Base-by-base conservation (phyloP, 1,140 invertebrate species). In the Metaphire vulgaris region DNA sequence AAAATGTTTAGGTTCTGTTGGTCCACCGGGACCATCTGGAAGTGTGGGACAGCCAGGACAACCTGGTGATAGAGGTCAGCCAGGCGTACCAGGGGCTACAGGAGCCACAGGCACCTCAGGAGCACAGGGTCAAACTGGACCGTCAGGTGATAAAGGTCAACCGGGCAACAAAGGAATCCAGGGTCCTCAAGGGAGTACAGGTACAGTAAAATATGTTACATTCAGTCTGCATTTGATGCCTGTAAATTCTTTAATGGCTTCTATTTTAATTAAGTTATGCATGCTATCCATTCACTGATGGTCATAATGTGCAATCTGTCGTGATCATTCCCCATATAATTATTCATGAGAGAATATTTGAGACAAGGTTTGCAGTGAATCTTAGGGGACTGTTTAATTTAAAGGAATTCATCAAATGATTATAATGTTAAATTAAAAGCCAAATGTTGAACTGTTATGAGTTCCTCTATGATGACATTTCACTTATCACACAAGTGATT, bases 71-170 rank as follows among this genome's bases (percentile, higher is more conserved):
- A 72, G 71, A 72, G 71, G 71, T n/a, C 71, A 72, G 26, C 33
- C 71, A n/a, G 71, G 71, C 16, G 26, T n/a, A 1, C 71, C 29
- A 15, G 71, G 71, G 15, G 28, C 31, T 72, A 26, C 26, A 16
- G 71, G 71, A 33, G 26, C 33, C 16, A 56, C 30, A 1, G 71
- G 71, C 26, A n/a, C 71, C 12, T 33, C 71, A 72, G 71, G 71
- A n/a, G 14, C 34, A 14, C 26, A 6, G 26, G 71, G 71, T 1
- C 31, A 1, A 28, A 72, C 31, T 34, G 71, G 71, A 34, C 29
- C 30, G 74, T 78, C 81, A 76, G 81, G 33, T 69, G 73, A 41
- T 41, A 74, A 72, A 69, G 78, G 78, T 16, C 68, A 32, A 14
- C 56, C 75, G 74, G 76, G 56, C 33, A 32, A 74, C 32, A 64